Conservation (phyloP, 2,888 invertebrate species). For the Phymatocera aterrima region DNA sequence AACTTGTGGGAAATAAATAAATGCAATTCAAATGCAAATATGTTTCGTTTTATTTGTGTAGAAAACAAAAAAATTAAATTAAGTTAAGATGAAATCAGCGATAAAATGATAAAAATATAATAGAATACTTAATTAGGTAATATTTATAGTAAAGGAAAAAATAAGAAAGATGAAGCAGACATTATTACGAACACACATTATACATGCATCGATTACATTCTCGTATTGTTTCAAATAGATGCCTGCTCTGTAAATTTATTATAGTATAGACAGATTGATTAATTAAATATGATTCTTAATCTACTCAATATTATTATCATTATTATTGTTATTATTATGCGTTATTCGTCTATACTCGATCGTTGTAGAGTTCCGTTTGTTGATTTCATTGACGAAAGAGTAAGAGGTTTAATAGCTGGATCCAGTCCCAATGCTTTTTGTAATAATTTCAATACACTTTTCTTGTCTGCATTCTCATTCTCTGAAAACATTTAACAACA, state of each 20-base stretch:
- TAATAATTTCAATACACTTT: slow-evolving; percentile 87
- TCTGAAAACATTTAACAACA: too few species aligned
- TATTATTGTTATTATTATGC: not conserved
- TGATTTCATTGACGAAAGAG: slow-evolving; percentile 58
- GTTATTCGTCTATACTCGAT: slow-evolving; percentile 18
- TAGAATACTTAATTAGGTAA: too few species aligned
- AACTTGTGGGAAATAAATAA: not conserved
- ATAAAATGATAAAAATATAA: not conserved
- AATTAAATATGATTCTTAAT: not conserved
- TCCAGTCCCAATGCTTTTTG: slow-evolving; percentile 86
- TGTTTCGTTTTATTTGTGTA: not conserved
- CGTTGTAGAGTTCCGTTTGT: slow-evolving; percentile 51
- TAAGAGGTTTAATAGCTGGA: slow-evolving; percentile 65
- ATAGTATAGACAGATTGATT: not conserved
- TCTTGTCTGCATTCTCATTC: slow-evolving; percentile 84
- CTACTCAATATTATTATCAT: slow-evolving; percentile 1
- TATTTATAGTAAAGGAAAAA: too few species aligned
- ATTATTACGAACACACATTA: too few species aligned
- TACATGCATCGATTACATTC: not conserved
- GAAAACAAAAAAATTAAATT: not conserved
- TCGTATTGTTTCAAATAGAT: not conserved
- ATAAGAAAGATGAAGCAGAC: not conserved
- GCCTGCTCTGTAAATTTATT: not conserved
- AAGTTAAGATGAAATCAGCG: too few species aligned
- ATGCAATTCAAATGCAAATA: not conserved